Evolutionary conservation across 2,113 vertebrate species (phyloP).

Genomic region (Eurypyga helias): DNA sequence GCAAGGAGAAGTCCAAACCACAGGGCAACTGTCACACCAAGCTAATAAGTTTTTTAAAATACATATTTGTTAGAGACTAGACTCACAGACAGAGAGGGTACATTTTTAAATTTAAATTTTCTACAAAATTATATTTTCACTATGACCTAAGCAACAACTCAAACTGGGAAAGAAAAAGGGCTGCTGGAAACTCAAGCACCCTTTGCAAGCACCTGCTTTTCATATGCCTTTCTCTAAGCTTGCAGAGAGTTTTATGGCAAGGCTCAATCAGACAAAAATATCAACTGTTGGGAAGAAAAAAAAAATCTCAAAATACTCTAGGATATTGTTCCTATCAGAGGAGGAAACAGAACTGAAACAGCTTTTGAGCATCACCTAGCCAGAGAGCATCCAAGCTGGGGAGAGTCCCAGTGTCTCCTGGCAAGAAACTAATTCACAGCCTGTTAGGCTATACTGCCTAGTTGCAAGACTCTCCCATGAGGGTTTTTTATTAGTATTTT

Average conservation of each 20-base stretch:
- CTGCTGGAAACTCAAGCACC: neutral
- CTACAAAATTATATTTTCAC: neutral
- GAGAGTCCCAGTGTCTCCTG: neutral
- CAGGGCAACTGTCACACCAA: neutral
- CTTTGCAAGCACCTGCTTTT: neutral
- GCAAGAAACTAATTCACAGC: neutral
- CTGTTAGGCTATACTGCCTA: neutral
- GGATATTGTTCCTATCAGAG: neutral
- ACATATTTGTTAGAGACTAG: neutral
- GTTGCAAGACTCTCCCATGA: neutral
- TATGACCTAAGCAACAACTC: neutral
- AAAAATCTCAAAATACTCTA: neutral
- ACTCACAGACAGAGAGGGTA: neutral
- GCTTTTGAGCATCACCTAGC: neutral
- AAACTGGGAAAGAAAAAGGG: neutral
- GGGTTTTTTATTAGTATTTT: constrained; percentile 21
- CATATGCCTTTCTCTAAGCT: neutral
- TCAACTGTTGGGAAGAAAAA: too few species aligned
- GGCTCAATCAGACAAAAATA: neutral
- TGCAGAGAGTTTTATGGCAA: neutral
- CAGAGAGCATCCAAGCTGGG: neutral
- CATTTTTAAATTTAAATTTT: neutral
- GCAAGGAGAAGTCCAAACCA: neutral
- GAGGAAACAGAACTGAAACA: neutral
- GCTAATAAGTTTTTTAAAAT: neutral